Conservation (phyloP, 2,797 vertebrate species). For the Dendrocincla fuliginosa region DNA sequence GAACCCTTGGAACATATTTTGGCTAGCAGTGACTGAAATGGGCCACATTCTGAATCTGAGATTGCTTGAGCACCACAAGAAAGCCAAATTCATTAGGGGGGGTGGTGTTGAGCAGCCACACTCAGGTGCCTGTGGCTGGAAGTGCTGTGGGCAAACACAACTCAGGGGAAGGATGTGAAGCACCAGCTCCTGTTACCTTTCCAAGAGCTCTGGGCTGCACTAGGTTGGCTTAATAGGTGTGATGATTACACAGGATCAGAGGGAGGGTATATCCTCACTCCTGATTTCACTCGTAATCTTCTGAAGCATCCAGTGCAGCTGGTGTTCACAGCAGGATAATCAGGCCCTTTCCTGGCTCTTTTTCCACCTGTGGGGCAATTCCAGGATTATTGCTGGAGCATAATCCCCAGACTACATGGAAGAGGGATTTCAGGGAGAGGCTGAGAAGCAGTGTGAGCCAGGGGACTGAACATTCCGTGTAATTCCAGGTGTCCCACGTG, state of each 20-base stretch:
- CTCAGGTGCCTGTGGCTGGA: background rate
- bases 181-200: background rate
- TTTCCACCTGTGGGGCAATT: background rate
- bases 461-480: fast-evolving
- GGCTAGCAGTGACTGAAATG: background rate
- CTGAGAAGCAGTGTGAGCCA: background rate
- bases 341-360: background rate
- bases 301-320: background rate
- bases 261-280: background rate
- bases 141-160: background rate
- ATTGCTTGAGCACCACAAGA: background rate
- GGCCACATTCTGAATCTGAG: background rate
- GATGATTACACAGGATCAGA: background rate
- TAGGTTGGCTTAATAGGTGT: background rate
- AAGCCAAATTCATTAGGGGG: background rate
- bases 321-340: background rate
- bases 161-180: background rate
- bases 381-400: background rate
- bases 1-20: background rate
- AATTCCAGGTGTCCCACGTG: background rate
- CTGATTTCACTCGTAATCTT: background rate
- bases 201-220: background rate
- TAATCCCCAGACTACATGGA: background rate
- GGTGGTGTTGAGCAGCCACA: background rate
- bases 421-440: background rate